Evolutionary conservation across 64 coral and sea anemone genomes (phyloP), one percentile per base, ranked within the genome.

Genomic region (Hydrozoanthus tunicans): DNA sequence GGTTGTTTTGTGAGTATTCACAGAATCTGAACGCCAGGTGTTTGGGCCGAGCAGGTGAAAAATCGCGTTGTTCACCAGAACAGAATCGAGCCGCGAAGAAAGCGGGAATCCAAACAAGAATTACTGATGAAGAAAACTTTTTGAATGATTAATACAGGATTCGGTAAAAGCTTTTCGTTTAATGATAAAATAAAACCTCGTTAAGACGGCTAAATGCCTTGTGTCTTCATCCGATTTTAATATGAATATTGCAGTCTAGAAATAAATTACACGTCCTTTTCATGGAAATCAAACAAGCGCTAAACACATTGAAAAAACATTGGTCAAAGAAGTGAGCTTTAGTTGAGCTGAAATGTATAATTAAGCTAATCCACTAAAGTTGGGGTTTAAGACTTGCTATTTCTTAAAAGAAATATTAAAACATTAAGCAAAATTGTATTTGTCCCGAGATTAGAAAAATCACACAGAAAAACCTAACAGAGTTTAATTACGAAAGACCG

Each of bases 401-500:
- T 86, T 86, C 68, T 88, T 74, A 43, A 43, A 43, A 43, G 32
- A 43, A 43, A 43, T 43, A 43, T 43, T 69, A 17, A 74, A 59
- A 75, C 52, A 4, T 81, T 61, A 27, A 75, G 65, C 9, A n/a
- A 61, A 88, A 61, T 14, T 88, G 68, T 61, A 69, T 70, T 88
- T 75, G 68, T 88, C 84, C 60, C 56, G 12, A 72, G 7, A 27
- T 64, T 82, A 12, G 24, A 20, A 51, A 73, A 88, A 17, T 59
- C 73, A 86, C 20, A 57, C 68, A 59, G 69, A 73, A 55, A 86
- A 23, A 73, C 26, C 66, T 61, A 56, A 88, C 84, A 51, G 10
- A 88, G 84, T 86, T 73, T 86, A 86, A 85, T 86, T 73, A 86
- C 53, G 67, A 59, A 86, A 73, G 53, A 86, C 84, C 84, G 84